Base-by-base conservation (phyloP, 2,888 invertebrate genomes). In the Rotaria magnacalcarata region DNA sequence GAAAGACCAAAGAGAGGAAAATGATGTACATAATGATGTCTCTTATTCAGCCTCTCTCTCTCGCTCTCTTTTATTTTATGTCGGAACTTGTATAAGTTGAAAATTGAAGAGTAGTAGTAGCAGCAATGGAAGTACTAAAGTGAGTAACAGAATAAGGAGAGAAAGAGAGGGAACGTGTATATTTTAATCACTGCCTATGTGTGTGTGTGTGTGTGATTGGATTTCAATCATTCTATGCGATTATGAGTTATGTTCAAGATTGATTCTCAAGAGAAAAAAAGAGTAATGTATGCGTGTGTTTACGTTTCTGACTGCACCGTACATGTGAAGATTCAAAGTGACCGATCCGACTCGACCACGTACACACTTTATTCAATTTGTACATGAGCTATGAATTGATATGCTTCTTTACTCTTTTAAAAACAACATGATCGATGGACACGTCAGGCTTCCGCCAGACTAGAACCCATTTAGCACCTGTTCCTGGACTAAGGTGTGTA, bases 391-490 rank as follows among this genome's bases (percentile, higher is more conserved):
- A 11, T 67, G 14, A 27, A 67, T 67, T 67, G 67, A 67, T 67
- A 67, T 67, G 67, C 67, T 67, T 67, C 67, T 67, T 67, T 67
- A 67, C 67, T 67, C 67, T 67, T 27, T 67, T 67, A 67, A 67
- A 67, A 67, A 67, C 34, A 67, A 67, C 67, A 67, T 67, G 67
- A 67, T 67, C 67, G 67, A 67, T 67, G 67, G 34, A 67, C 67
- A 67, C 67, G 67, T 67, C 67, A 67, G 67, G 67, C 67, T 67
- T 67, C 67, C 67, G 67, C 27, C 67, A 67, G 67, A 67, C 67
- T 67, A 67, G 67, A 67, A 67, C 67, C 34, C 67, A 67, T 67
- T 67, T 67, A 67, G 67, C 67, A 67, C 67, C 67, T 67, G 67
- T 67, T 67, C 67, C 34, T 67, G 67, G 67, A 67, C 67, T 67